Base-by-base conservation (phyloP, 2,113 vertebrate species). In the Aptenodytes forsteri region DNA sequence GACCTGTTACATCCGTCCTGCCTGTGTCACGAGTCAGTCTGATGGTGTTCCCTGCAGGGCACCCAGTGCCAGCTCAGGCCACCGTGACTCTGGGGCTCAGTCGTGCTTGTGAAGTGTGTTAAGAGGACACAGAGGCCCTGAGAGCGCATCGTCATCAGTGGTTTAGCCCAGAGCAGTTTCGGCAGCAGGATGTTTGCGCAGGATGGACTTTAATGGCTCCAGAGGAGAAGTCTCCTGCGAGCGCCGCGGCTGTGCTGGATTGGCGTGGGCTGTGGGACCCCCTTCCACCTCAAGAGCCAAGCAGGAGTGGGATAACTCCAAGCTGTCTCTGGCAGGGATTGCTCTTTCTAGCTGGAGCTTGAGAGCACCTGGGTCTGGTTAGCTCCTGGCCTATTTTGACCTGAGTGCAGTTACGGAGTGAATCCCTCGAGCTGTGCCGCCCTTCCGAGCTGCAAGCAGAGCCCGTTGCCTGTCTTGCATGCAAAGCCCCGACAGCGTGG, bases 171-270 rank as follows among this genome's bases (percentile, higher is more conserved):
- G 70, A 64, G 52, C 34, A 29, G 38, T 50, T 83, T 46, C 12
- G 18, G 23, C 7, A 19, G 23, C 56, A 44, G 38, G 47, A 14
- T 44, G 29, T 76, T 90, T 77, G 27, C 3, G 3, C 56, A 20
- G 79, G 13, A 32, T 29, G 27, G 50, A 11, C 61, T 75, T 89
- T 6, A 34, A 12, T 13, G 61, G 38, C 65, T 94, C 50, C 17
- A 6, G 42, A 93, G 73, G 40, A 58, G 47, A 67, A 36, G 5
- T 54, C 27, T 15, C 47, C 47, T 4, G 0, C 1, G 4, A 65
- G 27, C 2, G 0, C 32, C 1, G 3, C 1, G 7, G 20, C 50
- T 42, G 32, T 2, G 4, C 34, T 8, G 17, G 29, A 26, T 64
- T 0, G 0, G 23, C 1, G 3, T 3, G 6, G 72, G 25, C 61